These are phyloP conservation scores for Mormoops blainvillei DNA, from an alignment of 2,113 vertebrate species.

Conservation along the genomic window DNA sequence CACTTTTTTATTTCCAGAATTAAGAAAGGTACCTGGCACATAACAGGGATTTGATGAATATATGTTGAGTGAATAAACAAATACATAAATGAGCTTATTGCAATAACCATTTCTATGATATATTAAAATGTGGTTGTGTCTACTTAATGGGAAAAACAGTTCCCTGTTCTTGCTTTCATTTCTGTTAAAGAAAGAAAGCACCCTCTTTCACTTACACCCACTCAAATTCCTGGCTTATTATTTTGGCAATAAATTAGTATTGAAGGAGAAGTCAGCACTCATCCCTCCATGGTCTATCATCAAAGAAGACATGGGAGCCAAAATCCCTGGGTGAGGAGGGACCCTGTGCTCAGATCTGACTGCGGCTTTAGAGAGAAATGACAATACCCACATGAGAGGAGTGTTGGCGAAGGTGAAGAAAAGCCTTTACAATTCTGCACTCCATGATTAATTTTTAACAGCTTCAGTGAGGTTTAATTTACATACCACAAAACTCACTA, in stretches of 20 bases:
- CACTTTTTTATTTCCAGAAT: background rate
- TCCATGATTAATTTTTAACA: background rate
- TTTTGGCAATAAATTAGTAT: conserved; percentile 41
- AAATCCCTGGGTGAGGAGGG: background rate
- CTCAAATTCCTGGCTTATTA: conserved; percentile 25
- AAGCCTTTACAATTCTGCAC: background rate
- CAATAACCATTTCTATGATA: background rate
- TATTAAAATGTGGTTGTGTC: conserved; percentile 47
- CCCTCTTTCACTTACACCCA: background rate
- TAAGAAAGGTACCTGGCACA: background rate
- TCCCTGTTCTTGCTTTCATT: conserved; percentile 38
- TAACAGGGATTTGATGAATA: background rate
- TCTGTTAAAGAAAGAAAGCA: conserved; percentile 31
- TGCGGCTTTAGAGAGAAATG: background rate
- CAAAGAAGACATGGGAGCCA: background rate
- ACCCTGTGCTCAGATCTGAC: background rate
- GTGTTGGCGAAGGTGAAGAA: background rate
- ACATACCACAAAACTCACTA: background rate
- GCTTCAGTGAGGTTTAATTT: background rate
- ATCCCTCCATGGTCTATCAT: background rate
- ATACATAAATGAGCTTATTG: background rate
- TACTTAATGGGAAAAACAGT: conserved; percentile 67
- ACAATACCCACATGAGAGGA: background rate
- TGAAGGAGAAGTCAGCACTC: background rate
- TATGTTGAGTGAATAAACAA: background rate